Evolutionary conservation across 2,888 invertebrate genomes (phyloP), one percentile per base, ranked within the genome.

Genomic region (Tipula confusa): DNA sequence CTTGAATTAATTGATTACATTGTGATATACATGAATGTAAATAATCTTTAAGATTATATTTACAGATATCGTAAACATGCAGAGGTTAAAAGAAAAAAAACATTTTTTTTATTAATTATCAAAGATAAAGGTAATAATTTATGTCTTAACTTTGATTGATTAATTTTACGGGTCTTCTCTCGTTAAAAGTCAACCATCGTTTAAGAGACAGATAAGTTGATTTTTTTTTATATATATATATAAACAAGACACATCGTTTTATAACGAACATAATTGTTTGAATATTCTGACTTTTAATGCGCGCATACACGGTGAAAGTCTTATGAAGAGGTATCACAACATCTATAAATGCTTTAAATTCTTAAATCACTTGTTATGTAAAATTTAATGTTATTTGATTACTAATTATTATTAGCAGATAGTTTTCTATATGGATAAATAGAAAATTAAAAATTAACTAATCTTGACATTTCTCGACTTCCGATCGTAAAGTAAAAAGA

Each of bases 131-230:
- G 33, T 11, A 64, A 64, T 24, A 64, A 9, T 24, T 64, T 64
- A 64, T 64, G 24, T 64, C 64, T 64, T 64, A 64, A 64, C 24
- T 64, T 64, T 64, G 64, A 64, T 64, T 64, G 64, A 64, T 64
- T 64, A 64, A 24, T 24, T 18, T 64, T 64, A 64, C 24, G 18
- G 24, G 64, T 1, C 9, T 64, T 64, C n/a, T 43, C n/a, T 3
- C n/a, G n/a, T n/a, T n/a, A 43, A 43, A 43, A 43, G 43, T 43
- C n/a, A n/a, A 2, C 43, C n/a, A 33, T 33, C 33, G 33, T 33
- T n/a, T n/a, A 43, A 43, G n/a, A 43, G 43, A n/a, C 64, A 64
- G 24, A 64, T 43, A 43, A 43, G 43, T 43, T 43, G 38, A 38
- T 38, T 3, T 38, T 43, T 43, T 38, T n/a, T n/a, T n/a, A n/a